Evolutionary conservation across 2,113 vertebrate genomes (phyloP).

Genomic region (Motacilla tschutschensis): DNA sequence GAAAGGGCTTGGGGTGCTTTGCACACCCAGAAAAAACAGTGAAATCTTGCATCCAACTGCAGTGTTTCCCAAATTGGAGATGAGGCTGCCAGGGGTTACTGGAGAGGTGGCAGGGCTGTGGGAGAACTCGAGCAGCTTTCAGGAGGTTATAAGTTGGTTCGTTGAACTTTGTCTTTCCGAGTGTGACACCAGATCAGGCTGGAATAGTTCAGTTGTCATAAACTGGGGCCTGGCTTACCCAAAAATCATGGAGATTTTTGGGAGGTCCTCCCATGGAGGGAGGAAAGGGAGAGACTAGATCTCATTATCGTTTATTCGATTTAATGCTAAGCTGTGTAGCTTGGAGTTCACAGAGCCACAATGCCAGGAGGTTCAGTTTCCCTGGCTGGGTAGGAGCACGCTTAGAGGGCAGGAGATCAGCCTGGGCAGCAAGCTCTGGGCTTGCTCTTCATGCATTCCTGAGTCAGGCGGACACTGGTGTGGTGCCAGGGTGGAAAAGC

Average conservation of each 20-base stretch:
- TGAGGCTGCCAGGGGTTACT: neutral
- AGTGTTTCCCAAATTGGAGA: accelerated
- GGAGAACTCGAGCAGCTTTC: neutral
- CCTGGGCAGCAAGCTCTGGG: neutral
- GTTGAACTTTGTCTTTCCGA: neutral
- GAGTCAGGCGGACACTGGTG: neutral
- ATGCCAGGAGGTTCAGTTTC: accelerated
- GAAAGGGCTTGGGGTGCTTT: slow-evolving; percentile 7
- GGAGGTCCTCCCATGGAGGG: neutral
- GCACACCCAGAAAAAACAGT: neutral
- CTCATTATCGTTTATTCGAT: neutral
- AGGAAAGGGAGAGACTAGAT: neutral
- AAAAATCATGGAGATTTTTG: neutral
- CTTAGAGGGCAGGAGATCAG: neutral
- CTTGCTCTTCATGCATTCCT: neutral
- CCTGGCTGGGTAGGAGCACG: neutral
- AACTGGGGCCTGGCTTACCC: neutral
- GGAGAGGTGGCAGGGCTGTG: neutral
- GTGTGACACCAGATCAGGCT: neutral
- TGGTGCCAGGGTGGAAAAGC: neutral
- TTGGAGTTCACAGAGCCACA: neutral
- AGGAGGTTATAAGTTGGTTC: neutral
- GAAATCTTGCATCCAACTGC: neutral
- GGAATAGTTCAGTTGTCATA: neutral
- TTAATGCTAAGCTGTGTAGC: neutral